Evolutionary conservation across 2,113 vertebrate species (phyloP).

Genomic region (Clinocottus analis): DNA sequence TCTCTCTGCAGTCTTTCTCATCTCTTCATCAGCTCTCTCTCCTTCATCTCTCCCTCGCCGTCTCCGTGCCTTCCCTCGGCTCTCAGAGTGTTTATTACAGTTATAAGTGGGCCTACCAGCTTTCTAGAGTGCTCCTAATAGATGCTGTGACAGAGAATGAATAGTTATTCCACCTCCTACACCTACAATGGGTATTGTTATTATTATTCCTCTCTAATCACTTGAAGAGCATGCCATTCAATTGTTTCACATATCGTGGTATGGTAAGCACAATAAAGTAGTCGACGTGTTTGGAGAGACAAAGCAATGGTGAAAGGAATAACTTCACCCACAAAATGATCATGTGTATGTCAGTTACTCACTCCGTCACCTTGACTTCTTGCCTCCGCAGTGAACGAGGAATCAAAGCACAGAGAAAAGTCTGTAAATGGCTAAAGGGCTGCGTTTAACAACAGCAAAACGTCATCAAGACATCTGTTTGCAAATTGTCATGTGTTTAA

Average conservation of each 20-base stretch:
- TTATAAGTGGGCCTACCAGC: constrained; percentile 60
- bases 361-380: neutral
- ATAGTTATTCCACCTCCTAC: constrained; percentile 66
- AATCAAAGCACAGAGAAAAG: neutral
- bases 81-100: constrained; percentile 66
- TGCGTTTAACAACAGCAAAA: neutral
- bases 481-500: neutral
- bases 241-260: neutral
- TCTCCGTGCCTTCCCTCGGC: constrained; percentile 32
- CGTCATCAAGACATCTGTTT: neutral
- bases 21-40: constrained; percentile 54
- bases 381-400: no score
- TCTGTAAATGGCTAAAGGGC: neutral
- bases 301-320: neutral
- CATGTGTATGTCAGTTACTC: neutral
- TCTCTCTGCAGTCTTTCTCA: constrained; percentile 36
- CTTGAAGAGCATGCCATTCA: constrained; percentile 22
- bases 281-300: neutral
- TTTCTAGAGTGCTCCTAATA: constrained; percentile 65
- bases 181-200: constrained; percentile 62
- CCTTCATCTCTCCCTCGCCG: constrained; percentile 33
- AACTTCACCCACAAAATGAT: neutral
- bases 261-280: neutral
- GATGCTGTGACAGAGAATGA: constrained; percentile 51
- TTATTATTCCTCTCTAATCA: constrained; percentile 60